Evolutionary conservation across 2,888 invertebrate species (phyloP).

Genomic region (Hemistola chrysoprasaria): DNA sequence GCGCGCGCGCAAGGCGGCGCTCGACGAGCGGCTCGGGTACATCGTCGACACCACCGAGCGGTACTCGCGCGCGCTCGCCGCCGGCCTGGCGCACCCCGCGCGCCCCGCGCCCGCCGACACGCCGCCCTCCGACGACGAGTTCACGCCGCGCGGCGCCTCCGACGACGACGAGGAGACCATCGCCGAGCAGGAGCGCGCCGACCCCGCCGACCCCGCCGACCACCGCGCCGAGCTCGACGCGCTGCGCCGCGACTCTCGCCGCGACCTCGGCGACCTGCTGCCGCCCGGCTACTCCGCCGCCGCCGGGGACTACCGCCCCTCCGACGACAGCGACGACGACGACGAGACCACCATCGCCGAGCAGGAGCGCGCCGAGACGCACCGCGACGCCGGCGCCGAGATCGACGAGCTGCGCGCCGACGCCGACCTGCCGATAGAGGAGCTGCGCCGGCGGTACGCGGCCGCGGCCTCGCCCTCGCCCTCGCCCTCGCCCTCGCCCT

Average conservation of each 20-base stretch:
- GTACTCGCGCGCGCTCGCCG: conserved; percentile 95
- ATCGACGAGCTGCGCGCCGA: conserved; percentile 90
- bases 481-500: conserved; percentile 24
- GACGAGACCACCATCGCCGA: conserved; percentile 69
- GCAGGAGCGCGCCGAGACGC: conserved; percentile 85
- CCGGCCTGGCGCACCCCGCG: conserved; percentile 83
- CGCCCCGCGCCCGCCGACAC: conserved; percentile 30
- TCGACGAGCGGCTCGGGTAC: conserved; percentile 98
- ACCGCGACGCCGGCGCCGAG: conserved; percentile 83
- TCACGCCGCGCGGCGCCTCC: conserved; percentile 88
- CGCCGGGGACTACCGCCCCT: conserved; percentile 60
- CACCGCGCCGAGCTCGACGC: conserved; percentile 90
- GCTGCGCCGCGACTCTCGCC: conserved; percentile 93
- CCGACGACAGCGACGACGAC: conserved; percentile 85
- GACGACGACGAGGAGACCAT: conserved; percentile 97
- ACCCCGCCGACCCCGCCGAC: conserved; percentile 78
- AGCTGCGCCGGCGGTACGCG: conserved; percentile 88
- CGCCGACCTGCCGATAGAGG: conserved; percentile 91
- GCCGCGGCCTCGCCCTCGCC: conserved; percentile 19
- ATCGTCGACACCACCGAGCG: conserved; percentile 99
- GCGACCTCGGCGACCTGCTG: conserved; percentile 93
- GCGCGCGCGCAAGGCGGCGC: conserved; percentile 95
- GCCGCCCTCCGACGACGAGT: conserved; percentile 85
- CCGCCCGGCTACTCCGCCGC: conserved; percentile 90
- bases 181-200: conserved; percentile 86